phyloP scores from a whole-genome alignment of 2,797 vertebrate species.

The Pteronotus mesoamericanus region DNA sequence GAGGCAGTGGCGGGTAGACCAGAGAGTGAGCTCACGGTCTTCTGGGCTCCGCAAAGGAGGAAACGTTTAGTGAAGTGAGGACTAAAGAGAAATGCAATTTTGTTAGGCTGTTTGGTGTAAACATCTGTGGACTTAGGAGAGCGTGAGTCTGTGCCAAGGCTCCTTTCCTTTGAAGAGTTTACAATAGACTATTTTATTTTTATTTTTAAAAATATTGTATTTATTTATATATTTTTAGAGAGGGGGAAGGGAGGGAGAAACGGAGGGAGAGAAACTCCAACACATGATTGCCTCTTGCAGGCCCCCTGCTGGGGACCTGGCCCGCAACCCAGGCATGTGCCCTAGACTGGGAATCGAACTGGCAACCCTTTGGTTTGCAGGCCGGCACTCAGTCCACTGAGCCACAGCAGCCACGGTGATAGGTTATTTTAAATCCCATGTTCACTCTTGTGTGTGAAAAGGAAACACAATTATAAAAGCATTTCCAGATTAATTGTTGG shows the following conservation, averaged over 20 bases:
- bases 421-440: not conserved
- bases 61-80: not conserved
- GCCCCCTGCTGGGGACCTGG: too few relatives aligned
- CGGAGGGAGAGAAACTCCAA: too few relatives aligned
- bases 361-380: too few relatives aligned
- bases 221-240: too few relatives aligned
- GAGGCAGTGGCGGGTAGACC: not conserved
- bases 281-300: too few relatives aligned
- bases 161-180: not conserved
- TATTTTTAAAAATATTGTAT: too few relatives aligned
- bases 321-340: too few relatives aligned
- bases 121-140: not conserved
- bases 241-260: too few relatives aligned
- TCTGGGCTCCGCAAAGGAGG: not conserved
- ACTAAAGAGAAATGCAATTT: not conserved
- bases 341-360: too few relatives aligned
- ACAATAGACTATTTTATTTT: not conserved
- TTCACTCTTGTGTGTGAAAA: not conserved
- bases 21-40: not conserved
- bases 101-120: not conserved
- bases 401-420: too few relatives aligned
- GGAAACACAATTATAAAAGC: not conserved
- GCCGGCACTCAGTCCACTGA: too few relatives aligned
- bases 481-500: not conserved
- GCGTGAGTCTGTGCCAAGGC: not conserved